Conservation (phyloP, 2,113 vertebrate species). For the Willisornis vidua region DNA sequence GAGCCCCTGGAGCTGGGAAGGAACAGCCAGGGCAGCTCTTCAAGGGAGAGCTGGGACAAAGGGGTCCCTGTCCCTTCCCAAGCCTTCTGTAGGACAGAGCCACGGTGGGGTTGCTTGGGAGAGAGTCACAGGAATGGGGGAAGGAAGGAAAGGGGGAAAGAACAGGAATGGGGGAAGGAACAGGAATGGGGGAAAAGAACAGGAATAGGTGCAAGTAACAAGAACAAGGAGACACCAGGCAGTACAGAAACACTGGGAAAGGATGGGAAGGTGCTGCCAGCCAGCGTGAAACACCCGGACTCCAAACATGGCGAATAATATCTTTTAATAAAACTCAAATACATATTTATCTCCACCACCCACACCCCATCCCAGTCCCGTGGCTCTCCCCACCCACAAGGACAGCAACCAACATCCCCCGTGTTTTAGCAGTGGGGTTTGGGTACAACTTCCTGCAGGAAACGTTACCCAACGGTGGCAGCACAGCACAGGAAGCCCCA, state of each 20-base stretch:
- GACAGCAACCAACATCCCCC: neutral
- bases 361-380: neutral
- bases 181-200: no score
- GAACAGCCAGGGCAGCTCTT: neutral
- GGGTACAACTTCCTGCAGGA: neutral
- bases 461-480: neutral
- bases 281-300: neutral
- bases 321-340: neutral
- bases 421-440: neutral
- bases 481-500: neutral
- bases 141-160: no score
- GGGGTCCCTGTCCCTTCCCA: neutral
- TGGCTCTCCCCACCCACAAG: neutral
- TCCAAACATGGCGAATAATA: neutral
- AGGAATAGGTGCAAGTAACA: neutral
- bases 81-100: neutral
- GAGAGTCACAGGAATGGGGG: neutral
- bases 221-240: neutral
- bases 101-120: neutral
- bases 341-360: neutral
- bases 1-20: neutral
- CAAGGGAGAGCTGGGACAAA: neutral
- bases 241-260: neutral
- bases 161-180: no score
- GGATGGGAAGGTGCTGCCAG: neutral